A percentile compares a stretch with the other conserved stretches of the same genome.
phyloP scores from a whole-genome alignment of 2,113 vertebrate genomes.

The Paedocypris sp. region DNA sequence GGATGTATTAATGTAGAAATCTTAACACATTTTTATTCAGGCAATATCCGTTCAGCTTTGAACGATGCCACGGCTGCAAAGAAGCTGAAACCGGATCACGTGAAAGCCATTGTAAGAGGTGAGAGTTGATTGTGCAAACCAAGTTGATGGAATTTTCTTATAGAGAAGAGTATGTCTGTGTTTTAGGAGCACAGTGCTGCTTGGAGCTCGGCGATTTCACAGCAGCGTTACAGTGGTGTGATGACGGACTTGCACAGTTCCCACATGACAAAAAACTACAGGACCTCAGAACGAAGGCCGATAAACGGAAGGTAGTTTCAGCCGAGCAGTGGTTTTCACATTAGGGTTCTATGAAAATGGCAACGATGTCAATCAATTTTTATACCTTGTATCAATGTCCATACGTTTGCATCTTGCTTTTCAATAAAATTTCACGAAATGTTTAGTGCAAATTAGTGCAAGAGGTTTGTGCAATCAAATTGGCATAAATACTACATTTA shows the following conservation, averaged over 20 bases:
- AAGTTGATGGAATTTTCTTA: not conserved
- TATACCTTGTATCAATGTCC: too few species aligned
- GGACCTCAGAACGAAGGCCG: conserved; percentile 73
- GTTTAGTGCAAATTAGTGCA: too few species aligned
- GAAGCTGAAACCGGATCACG: conserved; percentile 78
- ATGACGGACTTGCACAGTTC: conserved; percentile 73
- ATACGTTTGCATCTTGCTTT: too few species aligned
- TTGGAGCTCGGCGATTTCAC: conserved; percentile 70
- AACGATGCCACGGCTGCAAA: conserved; percentile 73
- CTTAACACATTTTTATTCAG: conserved; percentile 48
- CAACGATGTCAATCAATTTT: too few species aligned
- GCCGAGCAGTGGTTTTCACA: too few species aligned
- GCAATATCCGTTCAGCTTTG: conserved; percentile 84
- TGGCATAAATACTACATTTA: too few species aligned
- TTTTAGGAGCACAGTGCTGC: conserved; percentile 78
- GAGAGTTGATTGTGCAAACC: conserved; percentile 4
- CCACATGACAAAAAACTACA: conserved; percentile 75
- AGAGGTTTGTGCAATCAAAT: too few species aligned
- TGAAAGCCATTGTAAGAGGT: conserved; percentile 89
- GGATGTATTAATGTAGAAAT: too few species aligned
- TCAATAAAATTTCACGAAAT: too few species aligned
- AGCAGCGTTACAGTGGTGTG: conserved; percentile 79
- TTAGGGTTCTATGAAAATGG: too few species aligned
- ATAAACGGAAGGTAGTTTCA: conserved; percentile 80
- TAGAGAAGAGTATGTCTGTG: not conserved